These are phyloP conservation scores for Drosophila trapezifrons DNA, from an alignment of 1,140 invertebrate species.

Conservation along the genomic window DNA sequence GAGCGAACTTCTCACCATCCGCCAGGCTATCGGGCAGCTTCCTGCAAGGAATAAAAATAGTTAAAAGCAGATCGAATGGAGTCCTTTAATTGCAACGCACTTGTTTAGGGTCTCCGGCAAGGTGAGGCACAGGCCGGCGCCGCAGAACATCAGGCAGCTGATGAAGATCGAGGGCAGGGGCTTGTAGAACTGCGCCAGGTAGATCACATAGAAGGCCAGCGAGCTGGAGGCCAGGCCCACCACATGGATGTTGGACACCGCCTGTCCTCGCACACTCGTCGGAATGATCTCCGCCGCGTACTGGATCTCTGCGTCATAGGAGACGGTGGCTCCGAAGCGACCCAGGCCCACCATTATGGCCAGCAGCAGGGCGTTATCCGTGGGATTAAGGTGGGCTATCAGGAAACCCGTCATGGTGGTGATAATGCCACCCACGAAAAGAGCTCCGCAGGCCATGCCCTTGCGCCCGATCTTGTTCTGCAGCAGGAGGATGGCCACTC, in stretches of 20 bases:
- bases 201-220: conserved; percentile 77
- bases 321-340: conserved; percentile 87
- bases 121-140: conserved; percentile 85
- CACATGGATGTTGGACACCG: conserved; percentile 85
- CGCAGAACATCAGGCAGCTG: conserved; percentile 85
- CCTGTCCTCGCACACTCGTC: conserved; percentile 86
- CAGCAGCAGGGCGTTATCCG: conserved; percentile 60
- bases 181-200: conserved; percentile 84
- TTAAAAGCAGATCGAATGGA: too few species aligned
- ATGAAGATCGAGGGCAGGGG: conserved; percentile 86
- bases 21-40: conserved; percentile 85
- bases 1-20: conserved; percentile 87
- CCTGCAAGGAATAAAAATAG: conserved; percentile 19
- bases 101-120: conserved; percentile 87
- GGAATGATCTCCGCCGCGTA: conserved; percentile 89
- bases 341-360: conserved; percentile 84
- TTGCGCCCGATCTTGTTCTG: conserved; percentile 86
- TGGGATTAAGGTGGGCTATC: conserved; percentile 54
- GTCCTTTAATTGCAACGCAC: conserved; percentile 1
- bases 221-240: conserved; percentile 84
- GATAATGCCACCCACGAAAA: conserved; percentile 85
- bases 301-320: conserved; percentile 87
- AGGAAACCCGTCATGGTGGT: conserved; percentile 73
- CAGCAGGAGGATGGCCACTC: conserved; percentile 85
- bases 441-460: conserved; percentile 85